A percentile compares a stretch with the other conserved stretches of the same genome.
These are phyloP conservation scores for Hepsetus odoe DNA, from an alignment of 2,113 vertebrate species.

Conservation along the genomic window DNA sequence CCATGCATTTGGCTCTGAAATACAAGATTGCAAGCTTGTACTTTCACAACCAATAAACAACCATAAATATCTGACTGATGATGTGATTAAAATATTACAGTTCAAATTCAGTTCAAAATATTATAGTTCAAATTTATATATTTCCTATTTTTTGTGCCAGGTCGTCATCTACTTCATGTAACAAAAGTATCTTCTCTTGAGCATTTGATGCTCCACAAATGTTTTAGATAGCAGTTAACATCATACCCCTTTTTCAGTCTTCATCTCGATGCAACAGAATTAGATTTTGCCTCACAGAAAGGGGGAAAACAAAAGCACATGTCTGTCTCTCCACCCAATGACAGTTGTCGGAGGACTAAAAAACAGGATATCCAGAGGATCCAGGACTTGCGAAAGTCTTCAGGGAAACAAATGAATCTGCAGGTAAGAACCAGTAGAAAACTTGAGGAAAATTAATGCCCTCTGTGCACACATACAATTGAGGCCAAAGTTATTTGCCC, in stretches of 20 bases:
- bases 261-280: not conserved
- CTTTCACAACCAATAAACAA: too few species aligned
- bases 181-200: not conserved
- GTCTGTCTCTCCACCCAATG: slow-evolving; percentile 2
- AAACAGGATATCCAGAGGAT: not conserved
- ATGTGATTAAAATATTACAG: not conserved
- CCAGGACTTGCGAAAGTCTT: not conserved
- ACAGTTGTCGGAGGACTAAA: not conserved
- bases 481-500: too few species aligned
- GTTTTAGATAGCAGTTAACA: not conserved
- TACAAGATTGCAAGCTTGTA: not conserved
- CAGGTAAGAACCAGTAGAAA: not conserved
- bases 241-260: not conserved
- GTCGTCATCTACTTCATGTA: not conserved
- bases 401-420: not conserved
- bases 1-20: too few species aligned
- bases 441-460: too few species aligned
- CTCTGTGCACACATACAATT: too few species aligned
- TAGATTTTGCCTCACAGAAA: not conserved
- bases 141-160: not conserved
- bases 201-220: not conserved
- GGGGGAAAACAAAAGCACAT: not conserved
- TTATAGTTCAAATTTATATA: not conserved
- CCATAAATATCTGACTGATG: not conserved
- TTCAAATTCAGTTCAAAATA: not conserved